These are phyloP conservation scores for Pseudobourletiella spinata DNA, from an alignment of 1,140 invertebrate species.

Conservation along the genomic window DNA sequence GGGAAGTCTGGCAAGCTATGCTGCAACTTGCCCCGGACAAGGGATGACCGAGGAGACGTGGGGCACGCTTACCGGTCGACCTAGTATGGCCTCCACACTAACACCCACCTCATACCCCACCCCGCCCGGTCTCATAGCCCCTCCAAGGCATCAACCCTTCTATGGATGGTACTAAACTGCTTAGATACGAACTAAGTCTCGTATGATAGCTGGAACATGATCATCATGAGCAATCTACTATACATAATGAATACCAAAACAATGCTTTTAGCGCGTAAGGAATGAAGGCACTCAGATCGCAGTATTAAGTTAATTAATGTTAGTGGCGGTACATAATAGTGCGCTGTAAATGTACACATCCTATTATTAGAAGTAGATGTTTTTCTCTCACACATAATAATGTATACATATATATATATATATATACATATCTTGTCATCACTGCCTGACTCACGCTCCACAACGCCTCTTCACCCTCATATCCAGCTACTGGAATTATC, in stretches of 20 bases:
- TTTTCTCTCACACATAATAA: too few relatives aligned
- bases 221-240: neutral
- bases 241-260: neutral
- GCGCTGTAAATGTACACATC: too few relatives aligned
- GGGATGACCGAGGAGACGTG: constrained; percentile 20
- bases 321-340: too few relatives aligned
- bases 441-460: too few relatives aligned
- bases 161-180: constrained; percentile 23
- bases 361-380: too few relatives aligned
- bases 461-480: too few relatives aligned
- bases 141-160: constrained; percentile 22
- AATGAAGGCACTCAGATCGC: neutral
- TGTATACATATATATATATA: too few relatives aligned
- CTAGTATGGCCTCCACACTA: constrained; percentile 8
- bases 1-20: constrained; percentile 16
- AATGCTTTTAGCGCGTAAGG: neutral
- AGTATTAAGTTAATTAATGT: too few relatives aligned
- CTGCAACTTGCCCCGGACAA: constrained; percentile 15
- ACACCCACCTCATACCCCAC: constrained; percentile 16
- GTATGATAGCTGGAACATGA: neutral
- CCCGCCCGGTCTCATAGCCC: constrained; percentile 16
- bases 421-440: too few relatives aligned
- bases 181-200: neutral
- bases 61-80: constrained; percentile 10
- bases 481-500: too few relatives aligned